Percentiles rank a stretch among this genome's conserved stretches.
Evolutionary conservation across 2,113 vertebrate genomes (phyloP).

Genomic region (Sitta europaea): DNA sequence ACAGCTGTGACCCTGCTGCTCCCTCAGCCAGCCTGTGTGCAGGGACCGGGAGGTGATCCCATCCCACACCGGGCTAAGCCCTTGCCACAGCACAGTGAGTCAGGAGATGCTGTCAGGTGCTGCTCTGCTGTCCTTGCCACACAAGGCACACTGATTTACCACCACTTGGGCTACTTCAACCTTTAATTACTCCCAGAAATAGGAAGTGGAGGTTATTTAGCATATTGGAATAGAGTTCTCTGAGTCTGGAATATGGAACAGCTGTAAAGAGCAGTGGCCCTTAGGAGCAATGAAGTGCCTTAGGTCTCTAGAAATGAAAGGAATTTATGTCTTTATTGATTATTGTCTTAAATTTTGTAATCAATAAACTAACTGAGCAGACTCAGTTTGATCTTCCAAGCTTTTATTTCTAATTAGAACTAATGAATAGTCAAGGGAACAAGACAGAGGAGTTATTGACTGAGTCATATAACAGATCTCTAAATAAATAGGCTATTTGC

Average conservation of each 20-base stretch:
- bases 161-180: background rate
- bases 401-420: background rate
- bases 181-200: background rate
- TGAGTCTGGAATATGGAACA: background rate
- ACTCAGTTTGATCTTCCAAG: background rate
- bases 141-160: background rate
- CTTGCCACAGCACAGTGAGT: fast-evolving
- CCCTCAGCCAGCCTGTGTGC: background rate
- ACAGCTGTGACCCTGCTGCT: background rate
- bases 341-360: background rate
- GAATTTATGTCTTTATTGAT: background rate
- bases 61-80: fast-evolving
- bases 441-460: background rate
- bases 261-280: background rate
- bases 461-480: background rate
- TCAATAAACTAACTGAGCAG: background rate
- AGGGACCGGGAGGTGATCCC: background rate
- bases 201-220: background rate
- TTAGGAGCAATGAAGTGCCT: background rate
- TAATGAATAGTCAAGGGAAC: background rate
- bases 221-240: background rate
- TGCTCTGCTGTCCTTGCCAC: background rate
- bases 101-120: background rate
- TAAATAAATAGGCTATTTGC: background rate
- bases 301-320: background rate